phyloP scores from a whole-genome alignment of 23 tunicate species.

The Trididemnum clinides region DNA sequence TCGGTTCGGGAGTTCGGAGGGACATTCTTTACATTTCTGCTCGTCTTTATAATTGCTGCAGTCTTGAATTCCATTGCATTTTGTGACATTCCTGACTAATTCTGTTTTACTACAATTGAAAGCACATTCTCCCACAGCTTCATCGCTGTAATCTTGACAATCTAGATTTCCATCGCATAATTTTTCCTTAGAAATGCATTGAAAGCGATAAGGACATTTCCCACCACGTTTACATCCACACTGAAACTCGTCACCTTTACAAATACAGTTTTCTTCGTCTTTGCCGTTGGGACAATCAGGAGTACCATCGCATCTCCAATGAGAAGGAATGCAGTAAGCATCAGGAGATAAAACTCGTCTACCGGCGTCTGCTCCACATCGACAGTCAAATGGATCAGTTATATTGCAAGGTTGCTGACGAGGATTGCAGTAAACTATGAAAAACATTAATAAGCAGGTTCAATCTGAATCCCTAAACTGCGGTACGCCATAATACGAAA shows the following conservation, averaged over 20 bases:
- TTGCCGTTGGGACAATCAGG: constrained; percentile 39
- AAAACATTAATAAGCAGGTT: no score
- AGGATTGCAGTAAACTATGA: neutral
- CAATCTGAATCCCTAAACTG: no score
- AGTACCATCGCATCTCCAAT: constrained; percentile 32
- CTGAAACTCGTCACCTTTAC: neutral
- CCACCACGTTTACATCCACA: constrained; percentile 1
- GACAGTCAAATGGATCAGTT: neutral
- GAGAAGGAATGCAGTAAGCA: constrained; percentile 6
- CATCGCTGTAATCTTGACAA: constrained; percentile 3
- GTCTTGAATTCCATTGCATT: neutral
- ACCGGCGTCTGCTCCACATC: neutral
- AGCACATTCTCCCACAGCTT: constrained; percentile 5
- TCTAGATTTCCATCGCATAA: neutral
- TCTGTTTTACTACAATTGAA: neutral
- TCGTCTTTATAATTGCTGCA: neutral
- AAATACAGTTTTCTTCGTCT: constrained; percentile 39
- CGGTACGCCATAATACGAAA: no score
- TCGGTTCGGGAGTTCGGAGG: neutral
- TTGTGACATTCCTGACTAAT: no score
- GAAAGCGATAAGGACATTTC: neutral
- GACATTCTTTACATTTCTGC: neutral
- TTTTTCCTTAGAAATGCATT: neutral
- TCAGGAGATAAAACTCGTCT: neutral
- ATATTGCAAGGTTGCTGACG: neutral